Conservation (phyloP, 2,113 vertebrate species). For the Vicugna pacos region DNA sequence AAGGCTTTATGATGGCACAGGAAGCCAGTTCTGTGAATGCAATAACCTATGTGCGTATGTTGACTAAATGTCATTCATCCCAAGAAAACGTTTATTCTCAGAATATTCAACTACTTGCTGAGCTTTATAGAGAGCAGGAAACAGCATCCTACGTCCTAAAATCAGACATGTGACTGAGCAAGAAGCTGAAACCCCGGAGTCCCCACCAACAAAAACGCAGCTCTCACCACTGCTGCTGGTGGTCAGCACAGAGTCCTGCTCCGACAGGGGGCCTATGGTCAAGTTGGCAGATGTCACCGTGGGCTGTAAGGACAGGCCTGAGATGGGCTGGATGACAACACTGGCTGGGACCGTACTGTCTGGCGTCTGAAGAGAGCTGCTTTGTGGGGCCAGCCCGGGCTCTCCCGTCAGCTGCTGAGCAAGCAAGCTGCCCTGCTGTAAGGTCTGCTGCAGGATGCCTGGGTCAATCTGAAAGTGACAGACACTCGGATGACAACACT, state of each 20-base stretch:
- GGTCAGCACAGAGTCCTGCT: conserved; percentile 91
- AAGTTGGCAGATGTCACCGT: conserved; percentile 90
- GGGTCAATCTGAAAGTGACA: conserved; percentile 92
- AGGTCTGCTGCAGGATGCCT: conserved; percentile 94
- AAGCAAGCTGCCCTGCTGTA: conserved; percentile 94
- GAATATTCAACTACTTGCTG: background rate
- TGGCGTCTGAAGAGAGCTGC: conserved; percentile 86
- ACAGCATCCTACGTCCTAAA: rapidly evolving
- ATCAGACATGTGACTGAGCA: background rate
- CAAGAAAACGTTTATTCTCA: background rate
- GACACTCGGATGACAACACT: rapidly evolving
- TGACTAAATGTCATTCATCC: rapidly evolving
- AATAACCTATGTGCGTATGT: rapidly evolving
- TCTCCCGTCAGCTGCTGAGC: conserved; percentile 93
- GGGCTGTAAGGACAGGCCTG: conserved; percentile 93
- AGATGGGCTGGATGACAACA: conserved; percentile 96
- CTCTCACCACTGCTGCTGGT: conserved; percentile 86
- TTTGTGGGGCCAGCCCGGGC: conserved; percentile 86
- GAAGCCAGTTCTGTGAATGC: rapidly evolving
- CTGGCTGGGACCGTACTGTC: conserved; percentile 92
- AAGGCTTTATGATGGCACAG: rapidly evolving
- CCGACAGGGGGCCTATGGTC: conserved; percentile 91
- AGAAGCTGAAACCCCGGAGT: background rate
- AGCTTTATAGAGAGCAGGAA: background rate
- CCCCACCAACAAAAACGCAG: rapidly evolving